Evolutionary conservation across 2,113 vertebrate genomes (phyloP).

Genomic region (Uria aalge): DNA sequence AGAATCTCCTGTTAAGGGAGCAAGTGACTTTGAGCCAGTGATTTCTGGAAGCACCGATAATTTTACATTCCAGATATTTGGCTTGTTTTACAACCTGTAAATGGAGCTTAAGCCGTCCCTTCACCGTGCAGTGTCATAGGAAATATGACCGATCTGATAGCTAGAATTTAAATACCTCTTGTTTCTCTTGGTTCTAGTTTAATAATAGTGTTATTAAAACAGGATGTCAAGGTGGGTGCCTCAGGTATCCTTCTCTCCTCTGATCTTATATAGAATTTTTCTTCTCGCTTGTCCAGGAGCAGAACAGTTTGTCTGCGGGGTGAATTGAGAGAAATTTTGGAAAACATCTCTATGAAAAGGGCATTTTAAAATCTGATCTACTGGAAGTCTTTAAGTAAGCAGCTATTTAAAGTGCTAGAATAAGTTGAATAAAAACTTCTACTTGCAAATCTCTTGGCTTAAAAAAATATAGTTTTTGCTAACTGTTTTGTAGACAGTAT

Average conservation of each 20-base stretch:
- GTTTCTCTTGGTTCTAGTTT: not conserved
- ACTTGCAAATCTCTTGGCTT: not conserved
- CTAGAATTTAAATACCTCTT: not conserved
- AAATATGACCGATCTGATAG: too few relatives aligned
- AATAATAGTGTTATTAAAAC: not conserved
- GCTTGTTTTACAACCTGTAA: not conserved
- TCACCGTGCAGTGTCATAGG: fast-evolving
- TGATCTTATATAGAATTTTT: not conserved
- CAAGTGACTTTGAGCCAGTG: not conserved
- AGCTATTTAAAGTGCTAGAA: not conserved
- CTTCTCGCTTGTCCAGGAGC: not conserved
- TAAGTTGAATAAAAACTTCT: not conserved
- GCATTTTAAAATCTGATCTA: not conserved
- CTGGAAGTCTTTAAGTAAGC: not conserved
- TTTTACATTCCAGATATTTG: fast-evolving
- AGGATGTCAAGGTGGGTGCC: not conserved
- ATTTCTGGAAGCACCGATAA: not conserved
- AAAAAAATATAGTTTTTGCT: not conserved
- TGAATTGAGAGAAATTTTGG: not conserved
- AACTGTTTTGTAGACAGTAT: not conserved
- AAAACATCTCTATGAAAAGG: not conserved
- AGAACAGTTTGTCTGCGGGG: not conserved
- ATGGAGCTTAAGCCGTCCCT: not conserved
- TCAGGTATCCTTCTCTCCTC: not conserved
- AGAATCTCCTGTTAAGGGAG: not conserved